A percentile compares a stretch with the other conserved stretches of the same genome.
Evolutionary conservation across 2,888 invertebrate genomes (phyloP).

Genomic region (Apamea monoglypha): DNA sequence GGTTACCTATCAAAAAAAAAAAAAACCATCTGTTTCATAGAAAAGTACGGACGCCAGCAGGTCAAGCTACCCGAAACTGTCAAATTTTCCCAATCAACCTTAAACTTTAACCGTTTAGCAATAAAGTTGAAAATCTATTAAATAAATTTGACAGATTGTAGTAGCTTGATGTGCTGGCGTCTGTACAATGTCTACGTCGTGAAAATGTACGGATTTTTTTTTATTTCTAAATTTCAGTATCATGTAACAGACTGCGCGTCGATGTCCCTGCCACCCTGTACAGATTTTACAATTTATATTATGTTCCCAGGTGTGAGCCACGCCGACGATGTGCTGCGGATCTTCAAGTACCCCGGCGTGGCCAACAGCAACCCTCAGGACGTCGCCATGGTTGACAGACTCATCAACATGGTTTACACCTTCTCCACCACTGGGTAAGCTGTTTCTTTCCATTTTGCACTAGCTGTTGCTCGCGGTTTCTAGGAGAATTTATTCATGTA

Average conservation of each 20-base stretch:
- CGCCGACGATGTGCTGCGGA: conserved; percentile 90
- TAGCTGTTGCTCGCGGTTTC: background rate
- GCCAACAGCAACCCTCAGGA: conserved; percentile 79
- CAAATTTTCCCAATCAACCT: too few species aligned
- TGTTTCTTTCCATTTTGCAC: background rate
- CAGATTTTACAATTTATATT: background rate
- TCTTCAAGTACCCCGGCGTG: conserved; percentile 81
- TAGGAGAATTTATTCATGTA: background rate
- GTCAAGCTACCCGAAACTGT: too few species aligned
- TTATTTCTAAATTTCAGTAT: too few species aligned
- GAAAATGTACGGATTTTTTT: too few species aligned
- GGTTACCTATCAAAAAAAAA: too few species aligned
- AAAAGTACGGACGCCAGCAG: too few species aligned
- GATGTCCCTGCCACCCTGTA: background rate
- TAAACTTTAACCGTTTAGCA: too few species aligned
- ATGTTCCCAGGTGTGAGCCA: conserved; percentile 90
- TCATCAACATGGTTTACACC: conserved; percentile 89
- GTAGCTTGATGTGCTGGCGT: too few species aligned
- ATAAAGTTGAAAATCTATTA: too few species aligned
- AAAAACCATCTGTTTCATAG: too few species aligned
- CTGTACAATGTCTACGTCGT: too few species aligned
- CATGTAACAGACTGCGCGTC: background rate
- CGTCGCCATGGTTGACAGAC: conserved; percentile 85
- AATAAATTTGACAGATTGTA: too few species aligned
- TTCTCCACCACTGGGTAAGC: conserved; percentile 91